These are phyloP conservation scores for Drosophila colorata DNA, from an alignment of 2,888 invertebrate species.

Conservation along the genomic window DNA sequence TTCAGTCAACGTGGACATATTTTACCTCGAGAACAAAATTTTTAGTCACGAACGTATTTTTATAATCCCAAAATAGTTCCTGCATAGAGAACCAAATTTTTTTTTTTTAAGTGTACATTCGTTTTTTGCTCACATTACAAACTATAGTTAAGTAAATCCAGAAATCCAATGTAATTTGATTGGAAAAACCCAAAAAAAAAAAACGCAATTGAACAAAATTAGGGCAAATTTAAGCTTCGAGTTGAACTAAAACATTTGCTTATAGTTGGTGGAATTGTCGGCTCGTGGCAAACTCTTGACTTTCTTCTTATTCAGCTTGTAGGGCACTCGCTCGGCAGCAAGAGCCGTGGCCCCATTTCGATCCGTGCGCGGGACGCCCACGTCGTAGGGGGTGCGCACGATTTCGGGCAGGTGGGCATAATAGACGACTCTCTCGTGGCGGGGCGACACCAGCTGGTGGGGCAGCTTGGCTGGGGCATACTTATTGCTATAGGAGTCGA, in stretches of 20 bases:
- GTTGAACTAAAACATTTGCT: constrained; percentile 32
- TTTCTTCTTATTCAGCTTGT: constrained; percentile 64
- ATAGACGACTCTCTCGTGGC: constrained; percentile 87
- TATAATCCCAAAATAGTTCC: too few relatives aligned
- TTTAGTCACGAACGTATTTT: too few relatives aligned
- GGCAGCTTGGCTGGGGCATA: constrained; percentile 69
- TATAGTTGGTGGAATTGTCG: constrained; percentile 58
- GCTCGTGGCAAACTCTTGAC: constrained; percentile 37
- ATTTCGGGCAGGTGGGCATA: constrained; percentile 90
- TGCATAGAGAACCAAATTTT: too few relatives aligned
- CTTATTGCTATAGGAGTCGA: constrained; percentile 59
- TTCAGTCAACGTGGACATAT: too few relatives aligned
- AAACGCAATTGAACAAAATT: constrained; percentile 8
- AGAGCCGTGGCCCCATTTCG: constrained; percentile 41
- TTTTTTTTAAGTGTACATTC: not conserved
- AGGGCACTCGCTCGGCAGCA: constrained; percentile 10
- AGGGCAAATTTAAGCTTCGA: not conserved
- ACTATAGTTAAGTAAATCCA: too few relatives aligned
- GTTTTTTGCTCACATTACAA: too few relatives aligned
- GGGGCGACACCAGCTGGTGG: constrained; percentile 34
- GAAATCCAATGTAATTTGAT: not conserved
- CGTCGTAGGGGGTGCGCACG: constrained; percentile 86
- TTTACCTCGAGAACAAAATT: too few relatives aligned
- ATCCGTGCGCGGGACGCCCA: constrained; percentile 37
- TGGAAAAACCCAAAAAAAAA: constrained; percentile 2